Conservation (phyloP, 2,888 invertebrate genomes). For the Notodonta dromedarius region DNA sequence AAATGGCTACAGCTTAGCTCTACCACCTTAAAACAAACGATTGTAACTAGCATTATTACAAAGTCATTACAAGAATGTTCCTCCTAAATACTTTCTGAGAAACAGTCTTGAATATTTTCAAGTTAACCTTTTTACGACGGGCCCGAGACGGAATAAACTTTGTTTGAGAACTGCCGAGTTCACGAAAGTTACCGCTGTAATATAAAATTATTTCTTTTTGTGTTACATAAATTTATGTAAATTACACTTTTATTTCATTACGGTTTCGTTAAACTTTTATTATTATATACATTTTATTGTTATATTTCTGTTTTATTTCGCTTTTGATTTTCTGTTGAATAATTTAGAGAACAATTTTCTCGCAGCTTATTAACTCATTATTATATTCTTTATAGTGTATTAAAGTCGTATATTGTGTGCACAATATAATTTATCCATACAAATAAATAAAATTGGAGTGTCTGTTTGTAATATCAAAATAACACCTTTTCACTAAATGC, state of each 20-base stretch:
- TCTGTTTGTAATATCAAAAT: too few relatives aligned
- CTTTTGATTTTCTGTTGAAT: too few relatives aligned
- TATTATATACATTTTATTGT: not conserved
- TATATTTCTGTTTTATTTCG: not conserved
- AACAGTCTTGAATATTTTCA: not conserved
- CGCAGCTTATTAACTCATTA: too few relatives aligned
- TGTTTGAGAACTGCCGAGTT: not conserved
- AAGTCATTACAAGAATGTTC: not conserved
- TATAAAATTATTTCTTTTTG: conserved; percentile 3
- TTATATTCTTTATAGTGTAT: too few relatives aligned
- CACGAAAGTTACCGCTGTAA: not conserved
- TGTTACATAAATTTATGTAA: conserved; percentile 5
- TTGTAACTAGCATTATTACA: not conserved
- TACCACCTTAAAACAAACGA: too few relatives aligned
- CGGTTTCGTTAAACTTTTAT: not conserved
- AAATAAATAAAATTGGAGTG: too few relatives aligned
- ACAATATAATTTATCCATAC: too few relatives aligned
- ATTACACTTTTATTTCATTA: conserved; percentile 1
- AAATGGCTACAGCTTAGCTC: too few relatives aligned
- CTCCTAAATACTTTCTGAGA: too few relatives aligned
- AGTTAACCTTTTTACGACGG: not conserved
- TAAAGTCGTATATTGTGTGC: too few relatives aligned
- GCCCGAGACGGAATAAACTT: not conserved
- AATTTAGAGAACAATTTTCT: too few relatives aligned
- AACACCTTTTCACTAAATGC: too few relatives aligned